Evolutionary conservation across 2,113 vertebrate species (phyloP), one percentile per base, ranked within the genome.

Genomic region (Bettongia penicillata): DNA sequence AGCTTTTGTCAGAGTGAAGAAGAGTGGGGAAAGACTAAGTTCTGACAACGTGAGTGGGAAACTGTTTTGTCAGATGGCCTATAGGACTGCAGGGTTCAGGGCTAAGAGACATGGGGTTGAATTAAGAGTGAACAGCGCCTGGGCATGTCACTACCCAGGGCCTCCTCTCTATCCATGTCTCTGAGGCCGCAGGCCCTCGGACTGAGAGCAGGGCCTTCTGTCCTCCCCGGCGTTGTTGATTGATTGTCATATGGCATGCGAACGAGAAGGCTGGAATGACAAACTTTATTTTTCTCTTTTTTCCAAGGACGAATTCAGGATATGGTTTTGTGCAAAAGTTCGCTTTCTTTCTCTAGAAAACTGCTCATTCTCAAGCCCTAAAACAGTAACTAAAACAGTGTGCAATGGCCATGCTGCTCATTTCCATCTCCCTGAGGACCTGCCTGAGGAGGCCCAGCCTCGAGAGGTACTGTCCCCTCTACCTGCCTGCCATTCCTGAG

Each of bases 321-420:
- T 98, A 93, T 99, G 99, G 99, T 99, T 99, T 98, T 99, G 99
- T 97, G 99, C 99, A 98, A 99, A 99, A 98, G 99, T 99, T 97
- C 99, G 99, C 91, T 47, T 99, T 97, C 98, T 99, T 98, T 99
- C 99, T 97, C 97, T 99, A 52, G 99, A 99, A 97, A 99, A 98
- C 93, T 98, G 90, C 97, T 99, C 99, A 92, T 99, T 99, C 97
- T 98, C 98, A 97, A 99, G 98, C 98, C 98, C 99, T 97, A 98
- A 99, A 77, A 98, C 98, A 97, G 89, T 98, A 91, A 96, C 97
- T 96, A 98, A 98, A 98, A 99, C 99, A 97, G 93, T 98, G 97
- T 98, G 98, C 93, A 99, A 99, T 93, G 99, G 99, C 97, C 98
- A 99, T 97, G 98, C 98, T 53, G 96, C 97, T 95, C 98, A 98